Evolutionary conservation across 2,113 vertebrate genomes (phyloP).

Genomic region (Tor tambroides): DNA sequence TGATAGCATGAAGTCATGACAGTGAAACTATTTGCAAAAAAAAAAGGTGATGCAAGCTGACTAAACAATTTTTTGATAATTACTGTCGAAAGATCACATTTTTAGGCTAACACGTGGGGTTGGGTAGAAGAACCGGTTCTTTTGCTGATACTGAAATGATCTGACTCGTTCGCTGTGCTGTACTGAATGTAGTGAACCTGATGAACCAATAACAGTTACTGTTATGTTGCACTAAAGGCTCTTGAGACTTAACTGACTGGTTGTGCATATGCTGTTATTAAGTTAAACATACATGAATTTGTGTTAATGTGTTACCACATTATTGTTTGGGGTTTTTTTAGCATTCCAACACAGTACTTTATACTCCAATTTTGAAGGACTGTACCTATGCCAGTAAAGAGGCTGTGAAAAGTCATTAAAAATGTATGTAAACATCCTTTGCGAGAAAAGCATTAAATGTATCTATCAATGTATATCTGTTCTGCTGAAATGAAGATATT

Average conservation of each 20-base stretch:
- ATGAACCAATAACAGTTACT: neutral
- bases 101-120: neutral
- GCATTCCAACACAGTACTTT: neutral
- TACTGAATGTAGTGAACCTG: neutral
- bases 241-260: neutral
- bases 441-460: neutral
- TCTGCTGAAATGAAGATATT: neutral
- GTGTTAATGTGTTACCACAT: neutral
- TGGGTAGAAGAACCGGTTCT: neutral
- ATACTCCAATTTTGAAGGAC: neutral
- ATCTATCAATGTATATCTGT: neutral
- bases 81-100: neutral
- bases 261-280: neutral
- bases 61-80: neutral
- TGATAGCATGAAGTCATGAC: conserved; percentile 18
- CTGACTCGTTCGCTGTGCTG: neutral
- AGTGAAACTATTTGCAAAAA: no score
- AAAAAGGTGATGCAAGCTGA: neutral
- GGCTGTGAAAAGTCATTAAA: neutral
- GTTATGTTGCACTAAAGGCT: neutral
- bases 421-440: neutral
- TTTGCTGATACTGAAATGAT: neutral
- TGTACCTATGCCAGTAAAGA: neutral
- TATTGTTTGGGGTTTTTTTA: neutral
- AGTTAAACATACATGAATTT: neutral